Conservation (phyloP, 2,797 vertebrate species). For the Mastacembelus armatus region DNA sequence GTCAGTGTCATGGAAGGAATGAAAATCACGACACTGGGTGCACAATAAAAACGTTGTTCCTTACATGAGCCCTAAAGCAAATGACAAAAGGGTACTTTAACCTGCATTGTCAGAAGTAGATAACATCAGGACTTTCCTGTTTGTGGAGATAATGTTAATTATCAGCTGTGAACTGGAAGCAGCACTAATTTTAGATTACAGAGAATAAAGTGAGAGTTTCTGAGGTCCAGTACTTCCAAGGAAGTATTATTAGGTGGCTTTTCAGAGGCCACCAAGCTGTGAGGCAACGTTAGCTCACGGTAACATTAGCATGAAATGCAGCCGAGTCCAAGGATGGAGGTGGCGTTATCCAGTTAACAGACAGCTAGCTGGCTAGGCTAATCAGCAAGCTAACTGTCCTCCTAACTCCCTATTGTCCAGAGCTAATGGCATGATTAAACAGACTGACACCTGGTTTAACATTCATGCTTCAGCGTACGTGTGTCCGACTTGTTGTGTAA, state of each 20-base stretch:
- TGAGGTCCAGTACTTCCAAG: not conserved
- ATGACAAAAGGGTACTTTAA: constrained; percentile 1
- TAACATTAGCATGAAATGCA: constrained; percentile 29
- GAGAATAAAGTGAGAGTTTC: not conserved
- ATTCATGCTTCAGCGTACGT: accelerated
- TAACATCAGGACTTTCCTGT: constrained; percentile 10
- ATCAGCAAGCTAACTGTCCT: constrained; percentile 47
- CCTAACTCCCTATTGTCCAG: constrained; percentile 43
- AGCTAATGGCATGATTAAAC: not conserved
- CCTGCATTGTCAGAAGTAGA: not conserved
- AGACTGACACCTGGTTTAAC: constrained; percentile 6
- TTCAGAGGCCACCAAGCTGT: not conserved
- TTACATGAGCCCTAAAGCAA: not conserved
- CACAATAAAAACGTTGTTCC: accelerated
- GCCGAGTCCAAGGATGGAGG: constrained; percentile 56
- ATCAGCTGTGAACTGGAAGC: not conserved
- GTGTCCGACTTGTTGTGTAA: not conserved
- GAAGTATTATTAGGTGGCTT: not conserved
- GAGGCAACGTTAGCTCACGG: not conserved
- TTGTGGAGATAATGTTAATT: not conserved
- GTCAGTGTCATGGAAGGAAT: constrained; percentile 25
- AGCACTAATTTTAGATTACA: constrained; percentile 1
- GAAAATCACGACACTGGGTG: not conserved
- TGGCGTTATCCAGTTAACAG: constrained; percentile 50
- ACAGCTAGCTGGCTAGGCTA: constrained; percentile 69